Conservation (phyloP, 2,797 vertebrate genomes). For the Steatocranus sp. region DNA sequence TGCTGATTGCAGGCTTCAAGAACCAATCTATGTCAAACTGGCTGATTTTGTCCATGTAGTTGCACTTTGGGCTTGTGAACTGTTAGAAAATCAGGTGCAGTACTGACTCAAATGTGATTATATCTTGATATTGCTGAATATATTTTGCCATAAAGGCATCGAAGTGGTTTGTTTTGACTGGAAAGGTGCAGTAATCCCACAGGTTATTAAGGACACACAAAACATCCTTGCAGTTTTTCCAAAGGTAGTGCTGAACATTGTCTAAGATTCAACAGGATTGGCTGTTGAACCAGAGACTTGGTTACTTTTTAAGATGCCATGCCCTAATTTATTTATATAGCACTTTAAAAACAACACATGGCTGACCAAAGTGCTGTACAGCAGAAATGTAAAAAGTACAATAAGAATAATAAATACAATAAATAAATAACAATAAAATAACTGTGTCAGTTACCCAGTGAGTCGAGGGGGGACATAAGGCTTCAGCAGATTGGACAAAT, state of each 20-base stretch:
- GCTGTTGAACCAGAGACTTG: neutral
- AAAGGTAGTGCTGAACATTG: neutral
- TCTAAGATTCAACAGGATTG: neutral
- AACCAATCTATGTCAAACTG: neutral
- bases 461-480: too few species aligned
- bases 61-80: neutral
- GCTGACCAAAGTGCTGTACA: too few species aligned
- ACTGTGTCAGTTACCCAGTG: too few species aligned
- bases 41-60: too few species aligned
- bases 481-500: too few species aligned
- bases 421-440: too few species aligned
- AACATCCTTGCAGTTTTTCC: neutral
- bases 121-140: neutral
- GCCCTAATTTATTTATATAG: too few species aligned
- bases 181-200: neutral
- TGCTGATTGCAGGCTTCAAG: neutral
- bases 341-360: too few species aligned
- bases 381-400: too few species aligned
- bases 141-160: neutral
- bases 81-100: neutral
- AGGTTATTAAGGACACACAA: neutral
- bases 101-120: neutral
- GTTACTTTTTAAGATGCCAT: neutral
- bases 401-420: too few species aligned
- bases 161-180: neutral